Evolutionary conservation across 2,797 vertebrate species (phyloP).

Genomic region (Bradypodion ventrale): DNA sequence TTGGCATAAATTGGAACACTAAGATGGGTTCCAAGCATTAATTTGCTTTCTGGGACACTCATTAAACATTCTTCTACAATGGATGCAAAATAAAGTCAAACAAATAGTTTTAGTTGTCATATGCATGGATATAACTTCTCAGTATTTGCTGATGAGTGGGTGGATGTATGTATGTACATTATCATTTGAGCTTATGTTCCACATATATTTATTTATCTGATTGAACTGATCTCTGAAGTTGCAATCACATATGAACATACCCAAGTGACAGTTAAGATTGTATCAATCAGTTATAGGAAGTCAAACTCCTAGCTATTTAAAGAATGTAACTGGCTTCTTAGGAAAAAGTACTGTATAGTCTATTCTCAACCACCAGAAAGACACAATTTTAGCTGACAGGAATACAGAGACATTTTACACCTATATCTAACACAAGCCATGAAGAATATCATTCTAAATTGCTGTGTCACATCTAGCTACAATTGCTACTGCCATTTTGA

Average conservation of each 20-base stretch:
- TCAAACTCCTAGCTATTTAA: neutral
- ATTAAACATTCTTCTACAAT: neutral
- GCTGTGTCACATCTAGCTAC: no score
- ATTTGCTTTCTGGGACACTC: neutral
- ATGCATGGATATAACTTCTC: neutral
- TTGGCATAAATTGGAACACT: neutral
- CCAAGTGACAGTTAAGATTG: no score
- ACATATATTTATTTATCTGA: neutral
- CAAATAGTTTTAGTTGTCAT: no score
- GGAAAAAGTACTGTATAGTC: no score
- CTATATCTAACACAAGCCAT: no score
- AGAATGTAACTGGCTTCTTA: no score
- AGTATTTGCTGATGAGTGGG: neutral
- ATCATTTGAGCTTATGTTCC: neutral
- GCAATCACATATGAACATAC: neutral
- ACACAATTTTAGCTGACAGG: no score
- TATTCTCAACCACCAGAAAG: no score
- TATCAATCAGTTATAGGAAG: neutral
- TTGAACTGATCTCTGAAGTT: neutral
- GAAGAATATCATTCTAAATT: no score
- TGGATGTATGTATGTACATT: neutral
- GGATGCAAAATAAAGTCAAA: neutral
- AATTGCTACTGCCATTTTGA: no score
- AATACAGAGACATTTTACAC: no score
- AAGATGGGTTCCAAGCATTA: no score